Conservation (phyloP, 2,113 vertebrate species). For the Ornithorhynchus anatinus region DNA sequence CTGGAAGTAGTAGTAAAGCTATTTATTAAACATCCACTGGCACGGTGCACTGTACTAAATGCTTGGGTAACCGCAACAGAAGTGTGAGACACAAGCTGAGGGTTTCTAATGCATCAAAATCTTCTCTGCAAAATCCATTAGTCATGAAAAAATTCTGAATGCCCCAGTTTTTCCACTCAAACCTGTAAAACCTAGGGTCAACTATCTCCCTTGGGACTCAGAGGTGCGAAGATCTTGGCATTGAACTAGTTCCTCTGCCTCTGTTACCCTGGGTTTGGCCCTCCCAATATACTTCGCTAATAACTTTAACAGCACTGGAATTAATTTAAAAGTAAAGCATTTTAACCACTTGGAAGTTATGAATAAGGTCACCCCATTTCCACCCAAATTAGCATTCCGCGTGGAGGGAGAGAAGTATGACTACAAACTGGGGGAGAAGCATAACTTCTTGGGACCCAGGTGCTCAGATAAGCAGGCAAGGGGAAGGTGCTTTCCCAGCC, state of each 20-base stretch:
- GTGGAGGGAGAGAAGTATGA: constrained; percentile 39
- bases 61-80: constrained; percentile 61
- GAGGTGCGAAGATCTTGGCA: constrained; percentile 77
- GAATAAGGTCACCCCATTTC: constrained; percentile 56
- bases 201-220: constrained; percentile 71
- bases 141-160: constrained; percentile 64
- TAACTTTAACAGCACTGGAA: constrained; percentile 52
- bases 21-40: not conserved
- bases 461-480: constrained; percentile 32
- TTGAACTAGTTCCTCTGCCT: constrained; percentile 76
- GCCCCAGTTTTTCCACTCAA: constrained; percentile 73
- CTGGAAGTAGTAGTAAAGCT: not conserved
- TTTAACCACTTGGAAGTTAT: constrained; percentile 44
- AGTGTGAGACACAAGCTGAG: constrained; percentile 61
- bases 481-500: not conserved
- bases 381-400: constrained; percentile 49
- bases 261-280: constrained; percentile 60
- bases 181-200: constrained; percentile 72
- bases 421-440: constrained; percentile 62
- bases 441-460: constrained; percentile 19
- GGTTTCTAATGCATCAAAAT: constrained; percentile 62
- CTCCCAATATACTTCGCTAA: constrained; percentile 61
- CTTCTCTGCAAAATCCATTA: constrained; percentile 88
- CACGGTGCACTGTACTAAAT: not conserved
- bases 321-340: constrained; percentile 32